phyloP scores from a whole-genome alignment of 2,888 invertebrate genomes.

The Sphecodes monilicornis region DNA sequence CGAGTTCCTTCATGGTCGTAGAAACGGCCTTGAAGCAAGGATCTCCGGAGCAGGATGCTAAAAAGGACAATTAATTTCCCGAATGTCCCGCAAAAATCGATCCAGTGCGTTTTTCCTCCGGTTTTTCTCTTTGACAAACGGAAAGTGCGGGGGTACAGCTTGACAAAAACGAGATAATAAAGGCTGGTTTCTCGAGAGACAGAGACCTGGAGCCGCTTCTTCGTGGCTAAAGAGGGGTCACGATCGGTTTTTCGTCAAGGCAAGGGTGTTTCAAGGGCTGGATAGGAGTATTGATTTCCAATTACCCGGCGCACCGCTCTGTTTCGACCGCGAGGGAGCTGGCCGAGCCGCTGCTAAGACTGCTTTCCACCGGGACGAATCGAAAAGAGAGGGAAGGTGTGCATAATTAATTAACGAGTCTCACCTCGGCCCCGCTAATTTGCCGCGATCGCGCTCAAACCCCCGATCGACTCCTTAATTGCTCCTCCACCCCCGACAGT shows the following conservation, averaged over 20 bases:
- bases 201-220: slow-evolving; percentile 20
- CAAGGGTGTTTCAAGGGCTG: slow-evolving; percentile 56
- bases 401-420: slow-evolving; percentile 72
- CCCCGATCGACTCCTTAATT: slow-evolving; percentile 44
- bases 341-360: not conserved
- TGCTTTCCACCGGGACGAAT: not conserved
- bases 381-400: slow-evolving; percentile 54
- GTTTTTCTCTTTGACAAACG: not conserved
- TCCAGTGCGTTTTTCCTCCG: not conserved
- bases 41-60: not conserved
- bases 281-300: slow-evolving; percentile 69
- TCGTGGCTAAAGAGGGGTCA: slow-evolving; percentile 44
- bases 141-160: not conserved
- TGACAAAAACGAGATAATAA: slow-evolving; percentile 54
- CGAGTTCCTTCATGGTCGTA: not conserved
- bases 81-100: not conserved
- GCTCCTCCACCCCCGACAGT: not conserved
- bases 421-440: slow-evolving; percentile 54
- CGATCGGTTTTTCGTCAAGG: slow-evolving; percentile 60
- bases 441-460: slow-evolving; percentile 16
- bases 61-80: not conserved
- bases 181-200: slow-evolving; percentile 30
- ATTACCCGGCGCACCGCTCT: slow-evolving; percentile 52
- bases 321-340: not conserved
- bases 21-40: not conserved